Evolutionary conservation across 2,888 invertebrate species (phyloP).

Genomic region (Stenoptilia bipunctidactyla): DNA sequence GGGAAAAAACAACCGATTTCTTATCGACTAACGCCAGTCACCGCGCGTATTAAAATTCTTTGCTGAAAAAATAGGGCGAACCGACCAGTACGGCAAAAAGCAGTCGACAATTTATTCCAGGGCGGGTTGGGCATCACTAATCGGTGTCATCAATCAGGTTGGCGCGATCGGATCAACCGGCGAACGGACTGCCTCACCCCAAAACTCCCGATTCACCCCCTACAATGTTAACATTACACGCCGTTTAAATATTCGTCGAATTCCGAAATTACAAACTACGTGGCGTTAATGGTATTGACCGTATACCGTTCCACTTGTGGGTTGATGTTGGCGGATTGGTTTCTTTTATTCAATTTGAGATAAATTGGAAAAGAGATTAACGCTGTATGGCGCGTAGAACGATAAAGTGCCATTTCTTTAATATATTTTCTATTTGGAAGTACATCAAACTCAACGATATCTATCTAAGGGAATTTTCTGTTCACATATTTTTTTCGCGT

Average conservation of each 20-base stretch:
- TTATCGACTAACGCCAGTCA: slow-evolving; percentile 8
- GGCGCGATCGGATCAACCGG: slow-evolving; percentile 61
- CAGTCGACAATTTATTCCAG: slow-evolving; percentile 63
- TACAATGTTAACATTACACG: slow-evolving; percentile 21
- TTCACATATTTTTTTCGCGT: too few relatives aligned
- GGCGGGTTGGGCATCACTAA: slow-evolving; percentile 65
- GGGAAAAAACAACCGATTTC: too few relatives aligned
- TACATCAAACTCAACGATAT: too few relatives aligned
- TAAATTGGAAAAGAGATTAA: too few relatives aligned
- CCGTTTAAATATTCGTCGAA: slow-evolving; percentile 2
- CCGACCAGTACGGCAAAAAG: slow-evolving; percentile 53
- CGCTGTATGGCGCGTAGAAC: too few relatives aligned
- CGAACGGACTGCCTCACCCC: slow-evolving; percentile 32
- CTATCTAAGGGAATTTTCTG: too few relatives aligned
- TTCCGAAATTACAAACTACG: neutral
- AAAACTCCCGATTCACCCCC: slow-evolving; percentile 20
- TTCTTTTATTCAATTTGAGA: too few relatives aligned
- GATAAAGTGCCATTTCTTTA: too few relatives aligned
- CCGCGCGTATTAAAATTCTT: slow-evolving; percentile 20
- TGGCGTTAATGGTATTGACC: neutral
- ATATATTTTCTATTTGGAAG: too few relatives aligned
- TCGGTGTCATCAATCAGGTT: slow-evolving; percentile 68
- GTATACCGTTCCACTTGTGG: neutral
- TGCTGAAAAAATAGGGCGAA: slow-evolving; percentile 34
- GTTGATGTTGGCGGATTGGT: too few relatives aligned